Conservation (phyloP, 2,113 vertebrate species). For the Sinocyclocheilus grahami region DNA sequence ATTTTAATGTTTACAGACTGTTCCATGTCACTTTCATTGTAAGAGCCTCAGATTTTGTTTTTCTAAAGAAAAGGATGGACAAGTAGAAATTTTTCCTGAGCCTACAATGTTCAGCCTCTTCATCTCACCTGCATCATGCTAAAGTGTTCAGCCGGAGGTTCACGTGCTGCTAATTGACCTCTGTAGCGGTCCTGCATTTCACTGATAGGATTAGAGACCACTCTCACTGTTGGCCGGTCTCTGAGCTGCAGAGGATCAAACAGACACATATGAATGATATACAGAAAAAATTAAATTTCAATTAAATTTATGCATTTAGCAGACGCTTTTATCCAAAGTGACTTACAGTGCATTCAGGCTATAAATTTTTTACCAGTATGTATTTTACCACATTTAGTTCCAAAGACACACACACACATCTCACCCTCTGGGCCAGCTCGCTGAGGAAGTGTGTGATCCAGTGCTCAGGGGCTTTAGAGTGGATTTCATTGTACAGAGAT, state of each 20-base stretch:
- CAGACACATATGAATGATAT: background rate
- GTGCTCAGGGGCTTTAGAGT: constrained; percentile 54
- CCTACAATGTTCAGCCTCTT: background rate
- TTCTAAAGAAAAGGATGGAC: background rate
- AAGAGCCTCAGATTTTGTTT: background rate
- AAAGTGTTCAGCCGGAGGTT: constrained; percentile 18
- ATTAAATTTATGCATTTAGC: no score
- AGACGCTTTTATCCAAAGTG: no score
- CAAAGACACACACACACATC: background rate
- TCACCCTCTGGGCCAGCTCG: constrained; percentile 52
- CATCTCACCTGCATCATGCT: constrained; percentile 42
- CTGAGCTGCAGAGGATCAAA: constrained; percentile 35
- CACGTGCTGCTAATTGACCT: constrained; percentile 2
- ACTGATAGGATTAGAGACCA: constrained; percentile 43
- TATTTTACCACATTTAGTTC: no score
- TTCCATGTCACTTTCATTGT: background rate
- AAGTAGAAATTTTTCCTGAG: background rate
- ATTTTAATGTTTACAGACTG: background rate
- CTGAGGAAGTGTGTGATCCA: constrained; percentile 51
- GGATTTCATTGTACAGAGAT: constrained; percentile 27
- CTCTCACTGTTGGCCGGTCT: constrained; percentile 31
- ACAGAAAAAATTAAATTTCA: background rate
- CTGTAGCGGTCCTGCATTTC: constrained; percentile 55
- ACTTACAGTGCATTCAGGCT: no score
- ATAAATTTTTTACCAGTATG: no score